phyloP scores from a whole-genome alignment of 2,888 invertebrate species.

The Aelia acuminata region DNA sequence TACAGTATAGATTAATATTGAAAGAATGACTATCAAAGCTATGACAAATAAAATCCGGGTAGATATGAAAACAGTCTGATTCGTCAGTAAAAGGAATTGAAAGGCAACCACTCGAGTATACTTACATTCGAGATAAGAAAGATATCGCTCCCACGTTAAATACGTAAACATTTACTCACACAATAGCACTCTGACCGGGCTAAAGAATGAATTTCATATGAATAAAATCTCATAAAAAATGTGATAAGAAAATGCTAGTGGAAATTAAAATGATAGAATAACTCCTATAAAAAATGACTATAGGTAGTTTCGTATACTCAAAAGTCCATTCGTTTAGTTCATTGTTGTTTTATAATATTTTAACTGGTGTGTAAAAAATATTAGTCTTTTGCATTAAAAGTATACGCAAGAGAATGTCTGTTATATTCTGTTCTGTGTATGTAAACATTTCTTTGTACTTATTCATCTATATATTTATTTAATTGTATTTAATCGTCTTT shows the following conservation, averaged over 20 bases:
- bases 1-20: not conserved
- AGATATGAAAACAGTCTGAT: not conserved
- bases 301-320: no score
- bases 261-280: not conserved
- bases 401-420: no score
- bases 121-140: not conserved
- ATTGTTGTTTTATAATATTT: no score
- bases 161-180: not conserved
- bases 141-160: not conserved
- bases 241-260: not conserved
- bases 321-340: no score
- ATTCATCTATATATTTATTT: no score
- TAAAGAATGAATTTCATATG: not conserved
- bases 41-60: constrained; percentile 20
- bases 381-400: no score
- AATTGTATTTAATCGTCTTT: no score
- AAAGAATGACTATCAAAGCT: not conserved
- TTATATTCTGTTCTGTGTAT: no score
- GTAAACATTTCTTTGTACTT: no score
- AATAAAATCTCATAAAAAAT: not conserved
- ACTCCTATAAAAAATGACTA: not conserved
- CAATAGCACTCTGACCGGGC: not conserved
- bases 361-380: no score
- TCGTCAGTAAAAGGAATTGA: not conserved
- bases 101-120: not conserved